Conservation (phyloP, 2,797 vertebrate species). For the Characodon lateralis region DNA sequence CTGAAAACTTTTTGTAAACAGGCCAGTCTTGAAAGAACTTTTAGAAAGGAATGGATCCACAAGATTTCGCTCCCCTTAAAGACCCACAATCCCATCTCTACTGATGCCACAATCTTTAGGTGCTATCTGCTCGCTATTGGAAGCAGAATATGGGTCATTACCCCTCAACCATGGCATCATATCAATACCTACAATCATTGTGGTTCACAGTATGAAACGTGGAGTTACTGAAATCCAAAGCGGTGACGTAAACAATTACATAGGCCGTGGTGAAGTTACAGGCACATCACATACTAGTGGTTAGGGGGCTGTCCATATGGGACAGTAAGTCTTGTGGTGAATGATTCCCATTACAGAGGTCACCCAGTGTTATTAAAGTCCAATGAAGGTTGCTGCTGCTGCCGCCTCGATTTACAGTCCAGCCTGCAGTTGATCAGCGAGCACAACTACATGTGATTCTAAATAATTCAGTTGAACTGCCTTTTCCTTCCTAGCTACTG, state of each 20-base stretch:
- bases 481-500: neutral
- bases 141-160: neutral
- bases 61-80: neutral
- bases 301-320: conserved; percentile 3
- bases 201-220: neutral
- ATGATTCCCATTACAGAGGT: conserved; percentile 30
- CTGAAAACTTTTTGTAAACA: too few species aligned
- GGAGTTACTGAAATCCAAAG: neutral
- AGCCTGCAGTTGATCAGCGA: conserved; percentile 20
- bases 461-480: conserved; percentile 34
- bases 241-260: neutral
- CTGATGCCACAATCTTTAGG: neutral
- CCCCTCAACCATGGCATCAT: neutral
- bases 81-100: neutral
- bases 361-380: conserved; percentile 39
- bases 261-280: neutral
- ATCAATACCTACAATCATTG: neutral
- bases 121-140: neutral
- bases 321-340: neutral
- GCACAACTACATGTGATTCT: neutral
- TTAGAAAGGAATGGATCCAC: neutral
- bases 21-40: neutral
- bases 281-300: neutral
- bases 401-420: conserved; percentile 25
- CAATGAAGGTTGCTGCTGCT: conserved; percentile 24